A percentile compares a stretch with the other conserved stretches of the same genome.
Evolutionary conservation across 92 coral and sea anemone genomes (phyloP).

Genomic region (Chrysogorgia sp.): DNA sequence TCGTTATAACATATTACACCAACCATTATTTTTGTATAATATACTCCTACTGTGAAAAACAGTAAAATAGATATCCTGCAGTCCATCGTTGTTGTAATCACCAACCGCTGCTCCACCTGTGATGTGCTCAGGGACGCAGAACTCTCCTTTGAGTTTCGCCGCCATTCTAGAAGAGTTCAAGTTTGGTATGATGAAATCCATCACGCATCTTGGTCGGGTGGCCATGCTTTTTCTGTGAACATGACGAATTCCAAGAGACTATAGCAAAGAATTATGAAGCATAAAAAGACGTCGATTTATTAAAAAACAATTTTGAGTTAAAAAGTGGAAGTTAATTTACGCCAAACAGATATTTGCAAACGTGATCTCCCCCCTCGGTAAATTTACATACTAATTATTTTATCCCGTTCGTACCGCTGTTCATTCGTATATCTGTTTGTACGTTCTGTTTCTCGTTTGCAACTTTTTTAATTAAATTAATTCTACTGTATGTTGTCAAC

Average conservation of each 20-base stretch:
- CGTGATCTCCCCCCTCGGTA: no score
- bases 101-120: slow-evolving; percentile 99
- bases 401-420: no score
- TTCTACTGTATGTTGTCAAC: no score
- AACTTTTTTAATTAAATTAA: no score
- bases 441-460: no score
- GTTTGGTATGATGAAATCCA: slow-evolving; percentile 83
- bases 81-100: slow-evolving; percentile 88
- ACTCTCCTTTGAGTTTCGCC: slow-evolving; percentile 75
- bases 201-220: slow-evolving; percentile 79
- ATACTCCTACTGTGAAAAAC: slow-evolving; percentile 73
- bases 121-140: slow-evolving; percentile 87
- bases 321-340: no score
- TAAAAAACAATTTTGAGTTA: no score
- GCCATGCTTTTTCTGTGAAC: slow-evolving; percentile 81
- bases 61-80: slow-evolving; percentile 84
- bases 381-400: no score
- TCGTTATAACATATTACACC: not conserved
- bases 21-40: slow-evolving; percentile 81
- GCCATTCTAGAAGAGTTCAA: slow-evolving; percentile 64
- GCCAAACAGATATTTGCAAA: no score
- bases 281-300: no score
- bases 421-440: no score
- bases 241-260: slow-evolving; percentile 69
- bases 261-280: no score